These are phyloP conservation scores for Mormyrops attenuatus DNA, from an alignment of 2,797 vertebrate genomes.

Conservation along the genomic window DNA sequence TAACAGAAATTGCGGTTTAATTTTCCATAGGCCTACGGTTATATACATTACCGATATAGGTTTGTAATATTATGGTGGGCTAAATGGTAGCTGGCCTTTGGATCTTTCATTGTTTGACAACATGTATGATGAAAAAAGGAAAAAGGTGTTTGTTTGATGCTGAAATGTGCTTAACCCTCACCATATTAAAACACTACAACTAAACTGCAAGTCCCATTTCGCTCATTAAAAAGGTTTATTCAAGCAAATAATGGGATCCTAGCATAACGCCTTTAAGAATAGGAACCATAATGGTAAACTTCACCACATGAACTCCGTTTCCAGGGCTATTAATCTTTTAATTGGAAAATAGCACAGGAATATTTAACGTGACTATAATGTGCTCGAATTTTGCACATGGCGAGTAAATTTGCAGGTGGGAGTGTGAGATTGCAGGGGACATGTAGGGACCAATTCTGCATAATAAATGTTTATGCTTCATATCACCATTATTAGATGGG, in stretches of 20 bases:
- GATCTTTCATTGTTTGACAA: slow-evolving; percentile 1
- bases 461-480: slow-evolving; percentile 22
- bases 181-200: slow-evolving; percentile 90
- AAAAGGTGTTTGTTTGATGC: slow-evolving; percentile 66
- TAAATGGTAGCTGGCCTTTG: background rate
- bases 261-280: slow-evolving; percentile 77
- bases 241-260: slow-evolving; percentile 97
- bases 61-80: background rate
- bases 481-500: background rate
- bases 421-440: slow-evolving; percentile 33
- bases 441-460: background rate
- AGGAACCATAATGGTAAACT: slow-evolving; percentile 75
- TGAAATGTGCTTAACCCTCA: slow-evolving; percentile 72
- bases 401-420: slow-evolving; percentile 63
- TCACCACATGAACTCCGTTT: slow-evolving; percentile 89
- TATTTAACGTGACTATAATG: slow-evolving; percentile 92
- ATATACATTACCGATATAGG: background rate
- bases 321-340: slow-evolving; percentile 99
- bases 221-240: slow-evolving; percentile 91
- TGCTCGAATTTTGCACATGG: slow-evolving; percentile 70
- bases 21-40: background rate
- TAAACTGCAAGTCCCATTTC: slow-evolving; percentile 80
- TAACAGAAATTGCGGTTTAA: background rate
- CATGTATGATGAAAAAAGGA: slow-evolving; percentile 41
- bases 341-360: slow-evolving; percentile 94